Percentiles rank a stretch among this genome's conserved stretches.
phyloP scores from a whole-genome alignment of 2,797 vertebrate species.

The Cephalopachus bancanus region DNA sequence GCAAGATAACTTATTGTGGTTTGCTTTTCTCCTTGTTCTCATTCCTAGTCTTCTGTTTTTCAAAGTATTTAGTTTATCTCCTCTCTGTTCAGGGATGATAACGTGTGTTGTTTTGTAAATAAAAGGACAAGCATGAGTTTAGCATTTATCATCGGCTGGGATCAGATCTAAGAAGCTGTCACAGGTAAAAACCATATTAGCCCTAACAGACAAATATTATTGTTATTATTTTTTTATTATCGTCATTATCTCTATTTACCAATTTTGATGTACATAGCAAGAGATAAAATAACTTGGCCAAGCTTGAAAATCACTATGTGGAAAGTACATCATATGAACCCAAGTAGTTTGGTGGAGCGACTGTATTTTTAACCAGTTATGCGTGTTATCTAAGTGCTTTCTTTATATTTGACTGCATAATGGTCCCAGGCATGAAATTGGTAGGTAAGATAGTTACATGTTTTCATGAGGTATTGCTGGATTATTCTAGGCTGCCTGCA shows the following conservation, averaged over 20 bases:
- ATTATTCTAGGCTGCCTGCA: not conserved
- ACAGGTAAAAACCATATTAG: not conserved
- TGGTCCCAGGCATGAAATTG: not conserved
- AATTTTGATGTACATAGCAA: not conserved
- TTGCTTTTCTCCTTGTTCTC: not conserved
- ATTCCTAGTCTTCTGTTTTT: not conserved
- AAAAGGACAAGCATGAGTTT: not conserved
- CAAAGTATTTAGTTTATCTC: not conserved
- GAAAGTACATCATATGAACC: not conserved
- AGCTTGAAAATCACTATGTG: not conserved
- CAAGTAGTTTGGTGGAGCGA: not conserved
- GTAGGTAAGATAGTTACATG: not conserved
- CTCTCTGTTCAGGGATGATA: not conserved
- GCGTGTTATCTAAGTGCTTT: not conserved
- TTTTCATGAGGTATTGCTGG: not conserved
- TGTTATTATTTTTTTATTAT: not conserved
- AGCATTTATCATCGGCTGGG: not conserved
- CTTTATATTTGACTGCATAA: not conserved
- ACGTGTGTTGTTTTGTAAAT: not conserved
- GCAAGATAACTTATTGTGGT: not conserved
- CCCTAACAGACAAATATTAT: not conserved
- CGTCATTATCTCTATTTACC: not conserved
- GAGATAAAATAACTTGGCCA: not conserved
- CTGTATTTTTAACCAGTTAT: not conserved
- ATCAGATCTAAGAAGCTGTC: not conserved